phyloP scores from a whole-genome alignment of 2,113 vertebrate species.

The Zosterops lateralis region DNA sequence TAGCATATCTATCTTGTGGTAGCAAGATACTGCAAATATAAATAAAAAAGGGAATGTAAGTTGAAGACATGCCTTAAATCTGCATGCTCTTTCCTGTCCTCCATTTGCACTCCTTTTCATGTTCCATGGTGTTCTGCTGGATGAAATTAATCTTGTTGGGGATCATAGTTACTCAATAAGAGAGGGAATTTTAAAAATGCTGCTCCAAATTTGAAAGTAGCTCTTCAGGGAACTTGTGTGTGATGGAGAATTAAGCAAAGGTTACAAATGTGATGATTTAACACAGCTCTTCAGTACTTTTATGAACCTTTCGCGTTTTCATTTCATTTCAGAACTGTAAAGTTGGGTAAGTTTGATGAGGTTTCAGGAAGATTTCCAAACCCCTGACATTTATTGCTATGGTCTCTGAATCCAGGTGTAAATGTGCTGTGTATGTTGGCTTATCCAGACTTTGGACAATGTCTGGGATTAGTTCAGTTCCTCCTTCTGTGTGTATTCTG shows the following conservation, averaged over 20 bases:
- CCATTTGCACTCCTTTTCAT: background rate
- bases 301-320: background rate
- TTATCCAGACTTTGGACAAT: background rate
- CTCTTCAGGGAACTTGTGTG: background rate
- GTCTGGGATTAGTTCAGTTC: background rate
- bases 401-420: constrained; percentile 32
- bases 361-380: constrained; percentile 33
- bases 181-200: background rate
- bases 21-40: background rate
- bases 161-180: background rate
- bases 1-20: too few species aligned
- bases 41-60: background rate
- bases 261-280: background rate
- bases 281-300: background rate
- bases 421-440: constrained; percentile 28
- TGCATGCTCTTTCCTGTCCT: background rate
- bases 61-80: background rate
- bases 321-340: background rate
- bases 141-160: background rate
- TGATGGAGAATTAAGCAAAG: background rate
- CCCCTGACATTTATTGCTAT: background rate
- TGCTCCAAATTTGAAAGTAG: background rate
- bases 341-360: background rate
- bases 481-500: constrained; percentile 24
- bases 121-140: background rate